These are phyloP conservation scores for Nothoprocta perdicaria DNA, from an alignment of 2,113 vertebrate genomes.

Conservation along the genomic window DNA sequence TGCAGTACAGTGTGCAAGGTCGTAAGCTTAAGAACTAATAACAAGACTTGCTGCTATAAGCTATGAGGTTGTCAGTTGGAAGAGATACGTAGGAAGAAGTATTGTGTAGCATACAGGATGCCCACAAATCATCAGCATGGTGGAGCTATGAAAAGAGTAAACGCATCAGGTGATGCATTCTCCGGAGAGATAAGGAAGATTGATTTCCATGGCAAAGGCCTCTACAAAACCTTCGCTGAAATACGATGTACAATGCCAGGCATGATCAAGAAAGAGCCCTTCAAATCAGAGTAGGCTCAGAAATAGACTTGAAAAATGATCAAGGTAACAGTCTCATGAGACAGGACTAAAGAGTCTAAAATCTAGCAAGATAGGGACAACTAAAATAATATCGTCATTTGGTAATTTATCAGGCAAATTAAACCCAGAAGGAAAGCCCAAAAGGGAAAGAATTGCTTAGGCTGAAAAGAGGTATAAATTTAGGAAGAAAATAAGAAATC, in stretches of 20 bases:
- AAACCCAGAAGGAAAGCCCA: neutral
- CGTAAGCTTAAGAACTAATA: conserved; percentile 27
- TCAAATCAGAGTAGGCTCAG: neutral
- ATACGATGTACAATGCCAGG: neutral
- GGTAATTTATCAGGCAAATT: neutral
- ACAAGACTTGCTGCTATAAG: neutral
- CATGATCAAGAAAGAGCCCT: neutral
- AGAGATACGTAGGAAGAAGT: neutral
- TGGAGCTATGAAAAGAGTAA: neutral
- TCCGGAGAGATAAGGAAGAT: neutral
- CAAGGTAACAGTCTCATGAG: neutral
- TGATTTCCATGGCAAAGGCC: neutral
- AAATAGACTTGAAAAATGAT: neutral
- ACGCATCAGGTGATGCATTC: neutral
- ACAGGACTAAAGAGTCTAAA: neutral
- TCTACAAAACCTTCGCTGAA: neutral
- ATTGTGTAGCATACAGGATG: neutral
- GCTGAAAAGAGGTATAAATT: neutral
- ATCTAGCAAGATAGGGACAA: neutral
- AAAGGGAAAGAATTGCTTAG: neutral
- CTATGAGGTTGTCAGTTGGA: neutral
- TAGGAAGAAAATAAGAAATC: neutral
- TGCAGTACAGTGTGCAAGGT: neutral
- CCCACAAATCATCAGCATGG: conserved; percentile 3
- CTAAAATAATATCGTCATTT: neutral